A percentile compares a stretch with the other conserved stretches of the same genome.
phyloP scores from a whole-genome alignment of 2,113 vertebrate genomes.

The Gobiocypris rarus region DNA sequence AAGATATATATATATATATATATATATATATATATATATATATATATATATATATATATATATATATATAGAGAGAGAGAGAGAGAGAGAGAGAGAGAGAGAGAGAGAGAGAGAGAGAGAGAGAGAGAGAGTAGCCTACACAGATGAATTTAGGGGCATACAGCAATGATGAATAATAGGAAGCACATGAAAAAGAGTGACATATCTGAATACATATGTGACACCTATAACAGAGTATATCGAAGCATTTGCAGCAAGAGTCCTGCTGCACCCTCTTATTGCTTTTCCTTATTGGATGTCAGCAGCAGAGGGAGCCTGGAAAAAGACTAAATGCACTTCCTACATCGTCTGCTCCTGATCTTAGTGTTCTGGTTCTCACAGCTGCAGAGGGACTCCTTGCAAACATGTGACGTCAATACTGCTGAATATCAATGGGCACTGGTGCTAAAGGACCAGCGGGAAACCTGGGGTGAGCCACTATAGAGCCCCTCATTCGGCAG shows the following conservation, averaged over 20 bases:
- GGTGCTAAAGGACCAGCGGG: slow-evolving; percentile 24
- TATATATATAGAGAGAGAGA: too few species aligned
- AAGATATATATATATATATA: not conserved
- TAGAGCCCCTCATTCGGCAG: slow-evolving; percentile 10
- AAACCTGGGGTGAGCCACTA: slow-evolving; percentile 26
- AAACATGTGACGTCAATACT: slow-evolving; percentile 55
- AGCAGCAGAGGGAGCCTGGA: slow-evolving; percentile 36
- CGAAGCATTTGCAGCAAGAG: not conserved
- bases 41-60: too few species aligned
- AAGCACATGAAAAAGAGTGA: not conserved
- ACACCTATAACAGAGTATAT: not conserved
- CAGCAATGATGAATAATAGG: not conserved
- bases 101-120: too few species aligned
- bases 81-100: too few species aligned
- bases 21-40: too few species aligned
- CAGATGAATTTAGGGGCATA: not conserved
- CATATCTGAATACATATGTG: not conserved
- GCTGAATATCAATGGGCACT: slow-evolving; percentile 49
- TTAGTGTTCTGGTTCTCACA: slow-evolving; percentile 44
- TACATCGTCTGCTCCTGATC: slow-evolving; percentile 41
- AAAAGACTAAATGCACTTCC: slow-evolving; percentile 49
- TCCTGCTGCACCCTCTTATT: slow-evolving; percentile 7
- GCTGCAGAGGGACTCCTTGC: slow-evolving; percentile 48
- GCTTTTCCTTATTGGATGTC: slow-evolving; percentile 45
- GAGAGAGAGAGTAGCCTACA: too few species aligned